phyloP scores from a whole-genome alignment of 2,888 invertebrate species.

The Tiliacea aurago region DNA sequence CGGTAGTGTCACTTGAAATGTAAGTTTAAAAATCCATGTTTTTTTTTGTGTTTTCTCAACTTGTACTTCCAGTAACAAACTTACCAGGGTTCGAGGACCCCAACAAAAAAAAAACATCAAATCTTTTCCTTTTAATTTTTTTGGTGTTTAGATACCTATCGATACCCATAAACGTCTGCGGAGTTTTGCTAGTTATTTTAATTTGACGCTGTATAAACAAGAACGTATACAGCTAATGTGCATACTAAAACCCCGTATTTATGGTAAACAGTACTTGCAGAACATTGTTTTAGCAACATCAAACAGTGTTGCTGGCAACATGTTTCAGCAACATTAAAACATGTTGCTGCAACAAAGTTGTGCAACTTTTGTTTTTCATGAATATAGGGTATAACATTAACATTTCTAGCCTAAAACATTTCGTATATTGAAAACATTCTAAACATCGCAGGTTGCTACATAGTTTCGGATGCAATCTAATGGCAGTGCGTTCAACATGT shows the following conservation, averaged over 20 bases:
- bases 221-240: constrained; percentile 63
- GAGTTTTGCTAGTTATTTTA: too few relatives aligned
- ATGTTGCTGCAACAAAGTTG: constrained; percentile 4
- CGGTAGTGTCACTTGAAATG: too few relatives aligned
- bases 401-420: constrained; percentile 53
- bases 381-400: constrained; percentile 40
- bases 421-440: constrained; percentile 44
- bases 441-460: constrained; percentile 62
- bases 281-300: constrained; percentile 8
- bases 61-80: too few relatives aligned
- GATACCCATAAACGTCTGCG: too few relatives aligned
- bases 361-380: constrained; percentile 12
- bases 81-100: too few relatives aligned
- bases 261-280: constrained; percentile 21
- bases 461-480: constrained; percentile 67
- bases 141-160: too few relatives aligned
- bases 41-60: too few relatives aligned
- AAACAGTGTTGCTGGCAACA: background rate
- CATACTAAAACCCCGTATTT: constrained; percentile 38
- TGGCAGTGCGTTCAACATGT: constrained; percentile 74
- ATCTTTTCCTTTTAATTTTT: too few relatives aligned
- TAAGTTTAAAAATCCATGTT: too few relatives aligned
- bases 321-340: constrained; percentile 4
- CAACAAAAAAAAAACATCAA: too few relatives aligned
- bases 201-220: too few relatives aligned